A percentile compares a stretch with the other conserved stretches of the same genome.
Conservation (phyloP, 2,113 vertebrate genomes). For the Chauna torquata region DNA sequence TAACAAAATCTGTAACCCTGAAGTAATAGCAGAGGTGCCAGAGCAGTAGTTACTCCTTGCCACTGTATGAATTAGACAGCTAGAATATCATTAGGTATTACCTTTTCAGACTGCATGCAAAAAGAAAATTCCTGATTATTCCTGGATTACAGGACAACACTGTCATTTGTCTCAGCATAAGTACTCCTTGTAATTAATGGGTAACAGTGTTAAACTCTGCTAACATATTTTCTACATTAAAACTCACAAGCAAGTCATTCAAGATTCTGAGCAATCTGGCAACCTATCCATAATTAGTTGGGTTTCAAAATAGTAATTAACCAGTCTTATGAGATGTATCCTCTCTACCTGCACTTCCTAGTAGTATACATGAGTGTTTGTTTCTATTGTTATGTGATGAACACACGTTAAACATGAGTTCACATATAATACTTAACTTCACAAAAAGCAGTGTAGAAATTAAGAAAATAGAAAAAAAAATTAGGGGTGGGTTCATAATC, state of each 20-base stretch:
- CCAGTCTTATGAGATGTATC: neutral
- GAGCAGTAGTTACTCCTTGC: neutral
- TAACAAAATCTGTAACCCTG: neutral
- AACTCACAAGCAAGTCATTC: neutral
- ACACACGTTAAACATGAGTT: neutral
- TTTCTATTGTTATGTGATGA: neutral
- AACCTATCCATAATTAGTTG: neutral
- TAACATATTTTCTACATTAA: neutral
- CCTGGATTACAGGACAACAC: conserved; percentile 20
- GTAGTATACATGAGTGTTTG: neutral
- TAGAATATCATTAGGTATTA: neutral
- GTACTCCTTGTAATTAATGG: neutral
- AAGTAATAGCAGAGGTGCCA: neutral
- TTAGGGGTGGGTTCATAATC: neutral
- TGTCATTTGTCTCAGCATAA: neutral
- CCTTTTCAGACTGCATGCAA: neutral
- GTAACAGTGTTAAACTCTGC: neutral
- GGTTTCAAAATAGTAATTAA: neutral
- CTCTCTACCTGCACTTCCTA: neutral
- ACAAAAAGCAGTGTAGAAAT: neutral
- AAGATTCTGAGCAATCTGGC: neutral
- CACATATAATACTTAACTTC: neutral
- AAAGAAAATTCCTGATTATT: conserved; percentile 31
- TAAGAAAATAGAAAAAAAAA: neutral
- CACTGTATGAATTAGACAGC: neutral